These are phyloP conservation scores for Cephalotes varians DNA, from an alignment of 2,888 invertebrate genomes.

Conservation along the genomic window DNA sequence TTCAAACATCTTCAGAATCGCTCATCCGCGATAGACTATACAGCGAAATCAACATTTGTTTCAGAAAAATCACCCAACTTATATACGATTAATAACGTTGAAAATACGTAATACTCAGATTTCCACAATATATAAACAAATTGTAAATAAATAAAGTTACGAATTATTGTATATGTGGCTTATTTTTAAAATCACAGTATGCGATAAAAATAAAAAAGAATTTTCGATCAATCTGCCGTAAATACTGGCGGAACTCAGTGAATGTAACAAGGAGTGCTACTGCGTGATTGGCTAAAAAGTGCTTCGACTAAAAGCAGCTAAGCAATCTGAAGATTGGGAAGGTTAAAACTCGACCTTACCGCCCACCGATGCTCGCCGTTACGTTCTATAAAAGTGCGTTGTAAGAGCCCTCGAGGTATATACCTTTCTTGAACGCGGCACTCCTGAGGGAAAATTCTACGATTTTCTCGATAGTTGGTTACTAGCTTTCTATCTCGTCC, in stretches of 20 bases:
- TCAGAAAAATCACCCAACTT: neutral
- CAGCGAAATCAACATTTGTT: slow-evolving; percentile 36
- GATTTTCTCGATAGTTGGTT: slow-evolving; percentile 51
- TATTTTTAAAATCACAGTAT: neutral
- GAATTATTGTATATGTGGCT: neutral
- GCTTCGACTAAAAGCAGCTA: slow-evolving; percentile 51
- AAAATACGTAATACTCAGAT: neutral
- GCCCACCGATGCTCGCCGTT: slow-evolving; percentile 44
- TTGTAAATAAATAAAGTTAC: neutral
- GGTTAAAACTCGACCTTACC: slow-evolving; percentile 52
- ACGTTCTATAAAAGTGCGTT: slow-evolving; percentile 53
- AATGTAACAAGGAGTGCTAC: slow-evolving; percentile 30
- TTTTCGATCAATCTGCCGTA: slow-evolving; percentile 38
- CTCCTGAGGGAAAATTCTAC: slow-evolving; percentile 47
- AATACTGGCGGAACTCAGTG: slow-evolving; percentile 36
- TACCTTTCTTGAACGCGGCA: slow-evolving; percentile 28
- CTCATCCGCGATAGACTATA: slow-evolving; percentile 42
- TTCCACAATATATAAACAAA: neutral
- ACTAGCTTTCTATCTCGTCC: slow-evolving; percentile 48
- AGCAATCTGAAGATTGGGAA: slow-evolving; percentile 56
- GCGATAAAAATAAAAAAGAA: slow-evolving; percentile 11
- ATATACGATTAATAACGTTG: neutral
- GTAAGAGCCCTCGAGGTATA: slow-evolving; percentile 49
- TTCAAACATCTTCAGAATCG: slow-evolving; percentile 75
- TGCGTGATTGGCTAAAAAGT: slow-evolving; percentile 53